phyloP scores from a whole-genome alignment of 2,888 invertebrate genomes.

The Phyllotreta cruciferae region DNA sequence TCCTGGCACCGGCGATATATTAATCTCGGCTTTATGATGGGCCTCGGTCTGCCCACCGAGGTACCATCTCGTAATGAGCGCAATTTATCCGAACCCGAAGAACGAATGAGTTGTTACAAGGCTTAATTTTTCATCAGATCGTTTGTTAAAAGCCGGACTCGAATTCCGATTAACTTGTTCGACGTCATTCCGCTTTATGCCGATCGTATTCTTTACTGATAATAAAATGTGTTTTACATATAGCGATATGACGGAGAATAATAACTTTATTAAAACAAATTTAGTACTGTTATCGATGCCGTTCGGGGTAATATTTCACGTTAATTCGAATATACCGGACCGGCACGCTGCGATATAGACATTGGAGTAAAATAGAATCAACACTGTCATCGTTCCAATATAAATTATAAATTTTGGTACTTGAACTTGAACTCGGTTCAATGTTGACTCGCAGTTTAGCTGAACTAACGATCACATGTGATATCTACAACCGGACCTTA shows the following conservation, averaged over 20 bases:
- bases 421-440: too few relatives aligned
- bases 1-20: conserved; percentile 23
- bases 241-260: conserved; percentile 43
- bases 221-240: conserved; percentile 49
- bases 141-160: conserved; percentile 49
- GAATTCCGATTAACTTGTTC: conserved; percentile 55
- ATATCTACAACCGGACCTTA: too few relatives aligned
- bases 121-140: conserved; percentile 56
- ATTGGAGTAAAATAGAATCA: too few relatives aligned
- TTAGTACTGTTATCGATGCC: conserved; percentile 28
- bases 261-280: conserved; percentile 46
- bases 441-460: too few relatives aligned
- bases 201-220: conserved; percentile 48
- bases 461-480: too few relatives aligned
- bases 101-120: conserved; percentile 54
- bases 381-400: too few relatives aligned
- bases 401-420: too few relatives aligned
- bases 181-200: conserved; percentile 48
- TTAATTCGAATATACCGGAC: neutral
- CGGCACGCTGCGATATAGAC: conserved; percentile 23
- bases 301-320: conserved; percentile 15
- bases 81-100: conserved; percentile 51
- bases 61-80: conserved; percentile 52
- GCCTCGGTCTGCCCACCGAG: conserved; percentile 48
- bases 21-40: conserved; percentile 34